Percentiles rank a stretch among this genome's conserved stretches.
Evolutionary conservation across 2,888 invertebrate genomes (phyloP).

Genomic region (Ichneumon xanthorius): DNA sequence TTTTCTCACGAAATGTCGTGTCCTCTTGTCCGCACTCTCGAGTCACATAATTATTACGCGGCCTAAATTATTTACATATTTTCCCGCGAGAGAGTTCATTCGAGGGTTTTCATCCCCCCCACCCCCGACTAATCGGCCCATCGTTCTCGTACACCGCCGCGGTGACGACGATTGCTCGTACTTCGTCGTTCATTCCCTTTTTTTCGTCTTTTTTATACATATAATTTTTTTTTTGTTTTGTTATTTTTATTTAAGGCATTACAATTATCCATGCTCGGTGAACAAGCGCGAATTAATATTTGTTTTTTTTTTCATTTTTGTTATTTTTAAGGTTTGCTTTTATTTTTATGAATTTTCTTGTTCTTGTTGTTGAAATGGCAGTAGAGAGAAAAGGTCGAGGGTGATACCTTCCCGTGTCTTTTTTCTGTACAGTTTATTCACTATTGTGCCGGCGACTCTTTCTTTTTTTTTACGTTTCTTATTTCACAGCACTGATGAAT

Average conservation of each 20-base stretch:
- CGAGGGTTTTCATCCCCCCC: conserved; percentile 5
- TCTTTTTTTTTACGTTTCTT: conserved; percentile 3
- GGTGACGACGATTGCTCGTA: conserved; percentile 20
- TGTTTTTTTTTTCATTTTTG: conserved; percentile 55
- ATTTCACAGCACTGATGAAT: conserved; percentile 45
- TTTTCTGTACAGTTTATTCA: conserved; percentile 65
- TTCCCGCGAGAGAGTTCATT: conserved; percentile 20
- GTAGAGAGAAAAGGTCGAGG: conserved; percentile 75
- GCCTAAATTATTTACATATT: conserved; percentile 52
- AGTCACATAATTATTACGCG: conserved; percentile 41
- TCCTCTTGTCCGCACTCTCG: conserved; percentile 16
- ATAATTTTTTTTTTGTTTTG: conserved; percentile 52
- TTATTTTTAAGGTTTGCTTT: conserved; percentile 25
- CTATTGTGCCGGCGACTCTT: conserved; percentile 40
- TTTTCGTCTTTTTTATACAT: conserved; percentile 45
- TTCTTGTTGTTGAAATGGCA: conserved; percentile 74
- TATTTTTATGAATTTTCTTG: conserved; percentile 12
- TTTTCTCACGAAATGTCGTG: conserved; percentile 37
- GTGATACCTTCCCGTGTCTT: conserved; percentile 59
- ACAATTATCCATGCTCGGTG: conserved; percentile 66
- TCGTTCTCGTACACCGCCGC: neutral
- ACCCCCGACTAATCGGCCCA: neutral
- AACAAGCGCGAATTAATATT: conserved; percentile 73
- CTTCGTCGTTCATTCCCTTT: conserved; percentile 15
- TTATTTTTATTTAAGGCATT: conserved; percentile 68